Evolutionary conservation across 2,797 vertebrate genomes (phyloP).

Genomic region (Eulemur mongoz): DNA sequence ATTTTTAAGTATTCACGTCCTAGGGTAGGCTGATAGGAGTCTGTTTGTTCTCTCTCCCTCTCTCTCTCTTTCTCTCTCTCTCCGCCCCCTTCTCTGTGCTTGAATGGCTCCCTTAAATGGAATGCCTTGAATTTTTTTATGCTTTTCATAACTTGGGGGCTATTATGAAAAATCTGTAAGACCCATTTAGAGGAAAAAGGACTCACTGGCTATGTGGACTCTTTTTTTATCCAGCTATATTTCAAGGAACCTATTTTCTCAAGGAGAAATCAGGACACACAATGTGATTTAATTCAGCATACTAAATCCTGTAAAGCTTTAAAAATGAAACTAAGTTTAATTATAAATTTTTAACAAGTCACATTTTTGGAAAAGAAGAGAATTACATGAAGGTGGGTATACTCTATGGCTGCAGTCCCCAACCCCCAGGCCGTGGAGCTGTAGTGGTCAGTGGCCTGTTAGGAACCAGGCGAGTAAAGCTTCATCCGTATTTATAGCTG

Average conservation of each 20-base stretch:
- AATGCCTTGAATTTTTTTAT: conserved; percentile 1
- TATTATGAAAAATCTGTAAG: not conserved
- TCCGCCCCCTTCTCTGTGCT: not conserved
- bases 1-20: not conserved
- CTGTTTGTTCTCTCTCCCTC: too few species aligned
- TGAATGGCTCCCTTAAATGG: not conserved
- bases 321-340: conserved; percentile 45
- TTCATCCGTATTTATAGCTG: too few species aligned
- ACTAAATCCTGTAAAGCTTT: conserved; percentile 51
- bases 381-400: not conserved
- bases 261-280: conserved; percentile 36
- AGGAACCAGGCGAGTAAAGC: too few species aligned
- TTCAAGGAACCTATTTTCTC: conserved; percentile 55
- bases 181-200: conserved; percentile 33
- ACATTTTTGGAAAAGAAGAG: not conserved
- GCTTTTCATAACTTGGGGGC: conserved; percentile 29
- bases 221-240: conserved; percentile 54
- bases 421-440: too few species aligned
- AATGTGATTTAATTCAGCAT: conserved; percentile 50
- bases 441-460: too few species aligned
- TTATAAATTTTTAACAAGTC: conserved; percentile 1
- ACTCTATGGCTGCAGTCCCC: not conserved
- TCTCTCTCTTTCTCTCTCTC: too few species aligned
- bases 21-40: not conserved
- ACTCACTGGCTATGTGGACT: not conserved